Conservation (phyloP, 2,888 invertebrate genomes). For the Luperina nickerlii region DNA sequence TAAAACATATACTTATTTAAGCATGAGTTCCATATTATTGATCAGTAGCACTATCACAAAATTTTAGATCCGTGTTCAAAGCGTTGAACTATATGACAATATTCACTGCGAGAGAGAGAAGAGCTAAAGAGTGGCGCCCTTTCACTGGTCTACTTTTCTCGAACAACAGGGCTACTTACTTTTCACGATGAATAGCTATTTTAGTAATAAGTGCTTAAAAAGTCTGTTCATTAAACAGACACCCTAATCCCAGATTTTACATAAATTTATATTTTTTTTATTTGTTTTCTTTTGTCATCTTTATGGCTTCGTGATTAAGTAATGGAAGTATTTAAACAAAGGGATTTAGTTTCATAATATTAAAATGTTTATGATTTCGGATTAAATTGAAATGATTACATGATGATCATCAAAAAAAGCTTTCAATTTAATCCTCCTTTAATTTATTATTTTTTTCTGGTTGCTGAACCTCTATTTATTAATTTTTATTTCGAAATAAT, state of each 20-base stretch:
- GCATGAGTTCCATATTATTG: background rate
- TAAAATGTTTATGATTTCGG: conserved; percentile 8
- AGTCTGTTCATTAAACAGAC: conserved; percentile 20
- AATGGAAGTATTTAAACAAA: conserved; percentile 41
- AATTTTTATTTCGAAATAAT: background rate
- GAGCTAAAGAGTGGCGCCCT: background rate
- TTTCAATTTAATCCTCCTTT: too few species aligned
- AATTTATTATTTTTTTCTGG: background rate
- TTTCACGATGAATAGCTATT: conserved; percentile 37
- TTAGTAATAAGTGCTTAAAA: conserved; percentile 40
- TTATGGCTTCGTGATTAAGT: conserved; percentile 39
- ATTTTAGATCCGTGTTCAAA: conserved; percentile 10
- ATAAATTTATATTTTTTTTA: conserved; percentile 33
- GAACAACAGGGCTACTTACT: conserved; percentile 26
- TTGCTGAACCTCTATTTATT: too few species aligned
- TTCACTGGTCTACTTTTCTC: conserved; percentile 31
- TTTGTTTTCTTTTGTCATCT: conserved; percentile 32
- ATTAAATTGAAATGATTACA: background rate
- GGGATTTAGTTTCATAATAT: conserved; percentile 10
- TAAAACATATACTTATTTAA: too few species aligned
- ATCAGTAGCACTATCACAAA: background rate
- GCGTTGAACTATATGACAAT: conserved; percentile 6
- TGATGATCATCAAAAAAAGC: too few species aligned
- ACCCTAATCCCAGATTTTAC: conserved; percentile 32
- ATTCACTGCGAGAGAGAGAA: conserved; percentile 6